Evolutionary conservation across 2,113 vertebrate genomes (phyloP), one percentile per base, ranked within the genome.

Genomic region (Phylloscopus whistleri): DNA sequence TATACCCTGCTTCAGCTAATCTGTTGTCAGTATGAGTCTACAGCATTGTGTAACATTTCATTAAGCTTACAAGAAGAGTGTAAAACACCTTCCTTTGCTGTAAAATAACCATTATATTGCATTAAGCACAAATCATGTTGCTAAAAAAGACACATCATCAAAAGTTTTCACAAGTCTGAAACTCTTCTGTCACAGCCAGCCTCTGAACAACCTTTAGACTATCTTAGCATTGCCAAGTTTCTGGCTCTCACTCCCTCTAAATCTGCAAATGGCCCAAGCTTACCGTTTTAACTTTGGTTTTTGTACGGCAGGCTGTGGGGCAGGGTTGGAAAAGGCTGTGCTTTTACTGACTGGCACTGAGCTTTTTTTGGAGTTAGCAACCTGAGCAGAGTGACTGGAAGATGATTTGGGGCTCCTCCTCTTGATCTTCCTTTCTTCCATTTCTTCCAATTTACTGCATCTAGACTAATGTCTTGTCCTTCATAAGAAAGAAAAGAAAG

Each of bases 381-480:
- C 96, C 87, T 98, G 98, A 95, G 96, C 92, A 64, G 98, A 97
- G 16, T 99, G 97, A 87, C 93, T 98, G 37, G 97, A 98, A 52
- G 99, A 98, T 21, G 98, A 98, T 91, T 98, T 99, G 78, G 99
- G 98, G 90, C 98, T 99, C 95, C 98, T 99, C 95, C 99, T 98
- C 96, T 99, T 99, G 77, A 98, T 97, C 92, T 98, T 99, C 69
- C 98, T 98, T 87, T 99, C 99, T 95, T 99, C 99, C 99, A 99
- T 99, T 84, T 95, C 90, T 78, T 87, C 78, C 62, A 73, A 21
- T 90, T 94, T 84, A 78, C 12, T 93, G 68, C 83, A 72, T 93
- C 76, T 72, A 74, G 33, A 44, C 63, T 85, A 96, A 70, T 30
- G 81, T 86, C 73, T 84, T 88, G 70, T 73, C 95, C 95, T 93